Base-by-base conservation (phyloP, 1,140 invertebrate genomes). In the Caenorhabditis briggsae region DNA sequence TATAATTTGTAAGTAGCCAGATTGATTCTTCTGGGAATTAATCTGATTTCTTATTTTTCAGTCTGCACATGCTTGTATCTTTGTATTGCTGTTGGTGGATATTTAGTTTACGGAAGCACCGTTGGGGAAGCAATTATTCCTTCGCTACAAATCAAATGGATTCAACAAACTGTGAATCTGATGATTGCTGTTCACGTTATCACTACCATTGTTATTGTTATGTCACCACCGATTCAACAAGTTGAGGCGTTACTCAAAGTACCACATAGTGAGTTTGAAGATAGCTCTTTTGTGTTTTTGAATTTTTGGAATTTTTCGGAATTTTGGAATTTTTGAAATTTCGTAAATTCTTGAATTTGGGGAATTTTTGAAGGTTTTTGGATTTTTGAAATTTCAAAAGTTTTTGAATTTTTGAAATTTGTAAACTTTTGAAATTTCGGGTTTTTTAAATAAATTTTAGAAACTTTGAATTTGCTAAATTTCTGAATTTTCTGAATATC, bases 221-320 rank as follows among this genome's bases (percentile, higher is more conserved):
- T 93, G 41, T 94, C 93, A 84, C 93, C 93, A 14, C 88, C 94
- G 41, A 93, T 92, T 88, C 93, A 94, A 87, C 95, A 95, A 90
- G 90, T 95, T 55, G 95, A 96, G 92, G 94, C 95, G 88, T 92
- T 95, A 0, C 93, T 95, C 82, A 93, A 94, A 55, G 93, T 95
- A 20, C 94, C 95, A 46, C 93, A 94, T 90, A 90, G 95, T 95
- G 92, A 94, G 93, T 20, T 8, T 48, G 16, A 43, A 46, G 46
- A 53, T 33, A 3, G 33, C 3, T 33, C 3, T 43, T 78, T 56
- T 85, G 82, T 43, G n/a, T 48, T n/a, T 23, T 18, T 56, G 8
- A n/a, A 23, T 14, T 18, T 85, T 48, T 16, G 33, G 9, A 55
- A 83, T 50, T 48, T 84, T 82, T 78, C 61, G 82, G 11, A 64